Base-by-base conservation (phyloP, 2,888 invertebrate genomes). In the Temnothorax rugatulus region DNA sequence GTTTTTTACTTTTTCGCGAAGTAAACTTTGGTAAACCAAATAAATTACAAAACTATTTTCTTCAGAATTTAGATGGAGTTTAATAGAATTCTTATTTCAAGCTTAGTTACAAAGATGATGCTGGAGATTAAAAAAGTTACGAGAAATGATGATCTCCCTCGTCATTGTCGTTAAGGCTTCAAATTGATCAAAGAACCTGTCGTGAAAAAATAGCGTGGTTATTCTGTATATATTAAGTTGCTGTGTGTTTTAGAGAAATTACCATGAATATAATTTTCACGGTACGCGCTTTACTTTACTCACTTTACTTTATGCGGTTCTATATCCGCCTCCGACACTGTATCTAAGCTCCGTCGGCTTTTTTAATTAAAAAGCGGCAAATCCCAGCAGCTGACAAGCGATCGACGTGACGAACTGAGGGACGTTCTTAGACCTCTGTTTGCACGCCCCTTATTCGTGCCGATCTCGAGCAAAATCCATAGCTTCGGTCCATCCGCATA, bases 311-410 rank as follows among this genome's bases (percentile, higher is more conserved):
- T 57, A 18, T 9, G n/a, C n/a, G 52, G 47, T 71, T 38, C 0
- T 71, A 21, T 38, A 38, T 41, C 13, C 29, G n/a, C 18, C 5
- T 29, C 11, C 47, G 64, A 9, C 54, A 18, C 2, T 18, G 44
- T 66, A 50, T 83, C 76, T 57, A 34, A 77, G 41, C 69, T 61
- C 8, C 44, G 38, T n/a, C 77, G 57, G 64, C 77, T 83, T 63
- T 85, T 89, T 91, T 89, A 91, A 90, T 90, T 90, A 89, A 90
- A 90, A 90, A 86, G 68, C 79, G 71, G 38, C 71, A 84, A 84
- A 84, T 84, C 84, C 84, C 63, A 4, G 15, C 79, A 41, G 82
- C 77, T 59, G 68, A 81, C 82, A 82, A 47, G 69, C 69, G 83
- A 83, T 82, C 87, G 90, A 89, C 54, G 66, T 29, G 81, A 68